Conservation (phyloP, 2,797 vertebrate genomes). For the Rhynchonycteris naso region DNA sequence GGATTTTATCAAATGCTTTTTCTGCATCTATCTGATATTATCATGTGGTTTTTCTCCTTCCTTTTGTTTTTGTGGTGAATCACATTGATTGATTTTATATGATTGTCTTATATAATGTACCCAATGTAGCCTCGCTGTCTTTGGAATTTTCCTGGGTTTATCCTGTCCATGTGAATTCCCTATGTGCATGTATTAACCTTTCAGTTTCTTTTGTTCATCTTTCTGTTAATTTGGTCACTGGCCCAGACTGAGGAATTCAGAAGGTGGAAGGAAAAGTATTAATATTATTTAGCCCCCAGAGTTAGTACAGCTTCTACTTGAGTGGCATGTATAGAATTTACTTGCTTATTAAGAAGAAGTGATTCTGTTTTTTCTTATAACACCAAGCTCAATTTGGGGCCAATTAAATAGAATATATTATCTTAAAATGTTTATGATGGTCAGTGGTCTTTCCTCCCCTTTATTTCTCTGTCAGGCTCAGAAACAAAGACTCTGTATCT, state of each 20-base stretch:
- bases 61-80: too few species aligned
- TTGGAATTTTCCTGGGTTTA: not conserved
- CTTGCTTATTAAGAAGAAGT: not conserved
- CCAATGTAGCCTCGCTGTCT: not conserved
- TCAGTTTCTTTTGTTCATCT: not conserved
- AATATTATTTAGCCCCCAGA: not conserved
- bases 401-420: not conserved
- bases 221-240: not conserved
- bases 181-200: too few species aligned
- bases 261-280: not conserved
- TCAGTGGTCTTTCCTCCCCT: not conserved
- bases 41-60: too few species aligned
- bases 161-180: not conserved
- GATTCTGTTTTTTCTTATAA: not conserved
- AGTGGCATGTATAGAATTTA: not conserved
- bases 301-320: not conserved
- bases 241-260: not conserved
- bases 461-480: not conserved
- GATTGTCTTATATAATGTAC: not conserved
- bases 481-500: not conserved
- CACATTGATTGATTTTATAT: too few species aligned
- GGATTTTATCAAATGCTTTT: too few species aligned
- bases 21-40: too few species aligned
- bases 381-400: not conserved
- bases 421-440: not conserved